Conservation (phyloP, 2,888 invertebrate genomes). For the Parnassius orleans region DNA sequence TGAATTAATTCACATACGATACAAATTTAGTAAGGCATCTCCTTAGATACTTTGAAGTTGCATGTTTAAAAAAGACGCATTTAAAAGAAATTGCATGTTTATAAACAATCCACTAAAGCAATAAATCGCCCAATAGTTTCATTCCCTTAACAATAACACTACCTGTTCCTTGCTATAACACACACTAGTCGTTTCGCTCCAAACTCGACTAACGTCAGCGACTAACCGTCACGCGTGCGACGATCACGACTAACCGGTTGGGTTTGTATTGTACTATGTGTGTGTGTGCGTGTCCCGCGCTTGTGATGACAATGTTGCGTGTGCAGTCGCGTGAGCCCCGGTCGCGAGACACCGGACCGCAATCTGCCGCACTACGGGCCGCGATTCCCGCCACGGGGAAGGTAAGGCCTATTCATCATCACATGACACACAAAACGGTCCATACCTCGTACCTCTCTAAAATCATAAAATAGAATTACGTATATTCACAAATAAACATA, state of each 20-base stretch:
- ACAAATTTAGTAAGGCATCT: neutral
- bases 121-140: neutral
- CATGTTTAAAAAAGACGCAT: too few relatives aligned
- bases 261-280: constrained; percentile 38
- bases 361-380: constrained; percentile 95
- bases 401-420: constrained; percentile 74
- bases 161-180: neutral
- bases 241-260: constrained; percentile 23
- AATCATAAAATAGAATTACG: too few relatives aligned
- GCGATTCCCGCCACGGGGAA: constrained; percentile 92
- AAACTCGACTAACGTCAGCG: neutral
- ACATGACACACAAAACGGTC: constrained; percentile 1
- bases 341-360: constrained; percentile 91
- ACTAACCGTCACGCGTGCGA: constrained; percentile 27
- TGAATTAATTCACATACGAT: too few relatives aligned
- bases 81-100: neutral
- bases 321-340: constrained; percentile 92
- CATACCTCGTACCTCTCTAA: neutral
- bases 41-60: neutral
- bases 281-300: constrained; percentile 39
- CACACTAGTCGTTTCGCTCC: neutral
- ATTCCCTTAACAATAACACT: neutral
- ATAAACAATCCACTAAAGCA: neutral
- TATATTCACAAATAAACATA: too few relatives aligned
- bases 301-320: constrained; percentile 48